Percentiles rank a stretch among this genome's conserved stretches.
Evolutionary conservation across 2,797 vertebrate genomes (phyloP).

Genomic region (Danio tinwini): DNA sequence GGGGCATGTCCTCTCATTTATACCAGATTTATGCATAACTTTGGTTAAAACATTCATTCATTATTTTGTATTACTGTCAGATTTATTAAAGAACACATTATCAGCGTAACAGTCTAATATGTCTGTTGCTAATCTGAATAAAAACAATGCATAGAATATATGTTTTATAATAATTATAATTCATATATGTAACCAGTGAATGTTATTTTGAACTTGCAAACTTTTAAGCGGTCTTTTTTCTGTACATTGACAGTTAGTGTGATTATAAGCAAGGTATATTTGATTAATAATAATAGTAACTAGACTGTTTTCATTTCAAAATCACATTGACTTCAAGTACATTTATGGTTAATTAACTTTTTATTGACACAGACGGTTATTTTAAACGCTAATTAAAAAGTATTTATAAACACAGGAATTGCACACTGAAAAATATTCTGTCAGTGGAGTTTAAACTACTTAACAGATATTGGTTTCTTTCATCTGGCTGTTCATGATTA

Average conservation of each 20-base stretch:
- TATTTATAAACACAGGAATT: not conserved
- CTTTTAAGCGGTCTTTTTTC: too few species aligned
- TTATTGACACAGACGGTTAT: not conserved
- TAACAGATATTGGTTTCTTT: slow-evolving; percentile 16
- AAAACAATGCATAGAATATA: not conserved
- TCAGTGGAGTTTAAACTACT: not conserved
- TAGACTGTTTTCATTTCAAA: too few species aligned
- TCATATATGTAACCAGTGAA: not conserved
- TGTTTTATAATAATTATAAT: not conserved
- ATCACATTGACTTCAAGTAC: too few species aligned
- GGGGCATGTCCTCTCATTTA: not conserved
- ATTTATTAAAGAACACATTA: not conserved
- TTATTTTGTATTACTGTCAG: not conserved
- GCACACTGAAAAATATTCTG: slow-evolving; percentile 11
- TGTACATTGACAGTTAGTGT: too few species aligned
- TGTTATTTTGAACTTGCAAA: too few species aligned
- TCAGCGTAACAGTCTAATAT: too few species aligned
- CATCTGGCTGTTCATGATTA: not conserved
- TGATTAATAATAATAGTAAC: too few species aligned
- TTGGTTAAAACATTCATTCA: too few species aligned
- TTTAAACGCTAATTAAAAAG: slow-evolving; percentile 1
- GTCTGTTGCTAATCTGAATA: not conserved
- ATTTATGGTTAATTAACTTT: too few species aligned
- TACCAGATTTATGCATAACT: too few species aligned
- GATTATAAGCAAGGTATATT: too few species aligned